Evolutionary conservation across 2,797 vertebrate genomes (phyloP).

Genomic region (Cuculus canorus): DNA sequence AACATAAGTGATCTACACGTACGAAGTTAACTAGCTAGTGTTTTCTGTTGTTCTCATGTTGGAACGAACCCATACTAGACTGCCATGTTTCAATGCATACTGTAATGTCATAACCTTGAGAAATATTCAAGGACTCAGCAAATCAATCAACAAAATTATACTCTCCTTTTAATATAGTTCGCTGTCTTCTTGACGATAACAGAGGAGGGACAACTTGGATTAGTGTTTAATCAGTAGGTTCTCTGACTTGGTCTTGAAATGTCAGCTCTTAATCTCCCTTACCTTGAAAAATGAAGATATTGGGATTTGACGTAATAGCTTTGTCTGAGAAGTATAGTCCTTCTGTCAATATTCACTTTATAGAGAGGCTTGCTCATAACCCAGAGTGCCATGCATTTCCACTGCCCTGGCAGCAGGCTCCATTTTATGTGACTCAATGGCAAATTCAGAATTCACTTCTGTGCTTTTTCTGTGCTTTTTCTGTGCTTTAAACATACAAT

Average conservation of each 20-base stretch:
- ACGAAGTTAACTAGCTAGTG: not conserved
- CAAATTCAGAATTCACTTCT: not conserved
- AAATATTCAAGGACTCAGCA: conserved; percentile 21
- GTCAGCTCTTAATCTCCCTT: conserved; percentile 48
- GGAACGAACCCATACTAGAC: not conserved
- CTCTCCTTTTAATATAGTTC: conserved; percentile 10
- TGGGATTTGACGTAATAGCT: conserved; percentile 24
- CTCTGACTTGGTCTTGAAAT: conserved; percentile 55
- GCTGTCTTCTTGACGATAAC: not conserved
- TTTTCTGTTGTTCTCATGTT: not conserved
- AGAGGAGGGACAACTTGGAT: conserved; percentile 22
- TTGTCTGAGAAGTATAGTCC: not conserved
- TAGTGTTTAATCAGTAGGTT: conserved; percentile 52
- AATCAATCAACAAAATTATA: conserved; percentile 39
- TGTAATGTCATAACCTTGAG: conserved; percentile 30
- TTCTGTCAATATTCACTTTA: conserved; percentile 4
- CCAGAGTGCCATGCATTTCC: not conserved
- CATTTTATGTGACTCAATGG: not conserved
- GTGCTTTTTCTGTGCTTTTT: not conserved
- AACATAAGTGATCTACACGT: fast-evolving
- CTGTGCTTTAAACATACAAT: not conserved
- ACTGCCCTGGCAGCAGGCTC: not conserved
- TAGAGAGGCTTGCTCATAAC: not conserved
- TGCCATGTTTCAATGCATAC: not conserved
- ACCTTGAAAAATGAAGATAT: conserved; percentile 48